Percentiles rank a stretch among this genome's conserved stretches.
phyloP scores from a whole-genome alignment of 2,888 invertebrate genomes.

The Nudaria mundana region DNA sequence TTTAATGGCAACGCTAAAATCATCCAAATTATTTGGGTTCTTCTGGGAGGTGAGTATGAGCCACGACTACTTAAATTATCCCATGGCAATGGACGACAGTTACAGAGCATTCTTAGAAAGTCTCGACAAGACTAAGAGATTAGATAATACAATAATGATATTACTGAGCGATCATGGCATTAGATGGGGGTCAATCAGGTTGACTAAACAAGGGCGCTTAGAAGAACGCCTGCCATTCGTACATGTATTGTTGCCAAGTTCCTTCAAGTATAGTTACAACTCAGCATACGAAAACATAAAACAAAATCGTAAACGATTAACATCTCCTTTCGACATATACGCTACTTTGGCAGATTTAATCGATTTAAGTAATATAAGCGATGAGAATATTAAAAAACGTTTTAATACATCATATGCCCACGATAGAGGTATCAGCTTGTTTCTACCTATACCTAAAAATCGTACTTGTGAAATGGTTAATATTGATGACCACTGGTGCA shows the following conservation, averaged over 20 bases:
- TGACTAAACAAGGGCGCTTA: conserved; percentile 91
- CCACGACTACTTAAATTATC: conserved; percentile 92
- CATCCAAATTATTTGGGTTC: conserved; percentile 87
- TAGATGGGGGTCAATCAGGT: conserved; percentile 91
- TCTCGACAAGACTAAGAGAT: conserved; percentile 71
- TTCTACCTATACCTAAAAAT: conserved; percentile 85
- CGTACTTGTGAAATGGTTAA: conserved; percentile 89
- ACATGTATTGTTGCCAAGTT: conserved; percentile 86
- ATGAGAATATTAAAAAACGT: conserved; percentile 58
- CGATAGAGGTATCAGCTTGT: conserved; percentile 87
- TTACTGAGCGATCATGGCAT: conserved; percentile 95
- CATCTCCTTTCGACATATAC: conserved; percentile 91
- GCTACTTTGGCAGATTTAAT: conserved; percentile 88
- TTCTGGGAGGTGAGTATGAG: conserved; percentile 92
- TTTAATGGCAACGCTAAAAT: conserved; percentile 81
- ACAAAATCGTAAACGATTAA: conserved; percentile 85
- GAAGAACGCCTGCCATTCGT: conserved; percentile 94
- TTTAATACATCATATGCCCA: conserved; percentile 52
- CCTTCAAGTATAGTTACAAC: conserved; percentile 84
- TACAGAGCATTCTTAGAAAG: conserved; percentile 81
- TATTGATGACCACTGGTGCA: conserved; percentile 93
- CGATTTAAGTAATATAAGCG: conserved; percentile 67
- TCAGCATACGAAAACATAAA: conserved; percentile 83
- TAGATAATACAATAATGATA: conserved; percentile 86
- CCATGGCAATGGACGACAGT: conserved; percentile 86